Percentiles rank a stretch among this genome's conserved stretches.
These are phyloP conservation scores for Drosophila differens DNA, from an alignment of 2,888 invertebrate species.

Conservation along the genomic window DNA sequence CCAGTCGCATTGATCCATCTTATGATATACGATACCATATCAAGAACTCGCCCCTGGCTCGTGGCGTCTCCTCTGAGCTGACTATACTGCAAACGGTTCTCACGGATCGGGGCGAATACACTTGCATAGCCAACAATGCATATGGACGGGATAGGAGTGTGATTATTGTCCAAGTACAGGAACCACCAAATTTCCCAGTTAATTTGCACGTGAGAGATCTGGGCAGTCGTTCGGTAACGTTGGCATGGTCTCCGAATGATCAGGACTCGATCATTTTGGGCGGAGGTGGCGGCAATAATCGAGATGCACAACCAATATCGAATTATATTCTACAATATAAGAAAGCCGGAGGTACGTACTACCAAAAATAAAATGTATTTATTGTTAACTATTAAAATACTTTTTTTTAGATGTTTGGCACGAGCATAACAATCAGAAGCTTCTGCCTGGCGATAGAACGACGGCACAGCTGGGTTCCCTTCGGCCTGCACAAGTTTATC, in stretches of 20 bases:
- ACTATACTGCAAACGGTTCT: conserved; percentile 86
- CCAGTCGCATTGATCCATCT: conserved; percentile 86
- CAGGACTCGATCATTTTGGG: conserved; percentile 82
- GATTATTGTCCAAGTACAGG: conserved; percentile 86
- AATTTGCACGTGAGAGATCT: conserved; percentile 87
- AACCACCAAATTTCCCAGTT: conserved; percentile 88
- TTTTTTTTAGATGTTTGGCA: conserved; percentile 86
- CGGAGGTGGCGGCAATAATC: conserved; percentile 71
- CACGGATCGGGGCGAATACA: conserved; percentile 87
- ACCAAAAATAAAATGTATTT: background rate
- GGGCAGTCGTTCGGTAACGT: conserved; percentile 87
- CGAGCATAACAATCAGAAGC: conserved; percentile 87
- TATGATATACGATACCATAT: conserved; percentile 86
- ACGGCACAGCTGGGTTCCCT: conserved; percentile 86
- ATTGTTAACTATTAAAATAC: too few relatives aligned
- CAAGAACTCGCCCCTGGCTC: conserved; percentile 84
- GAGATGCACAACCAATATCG: conserved; percentile 86
- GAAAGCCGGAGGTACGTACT: conserved; percentile 86
- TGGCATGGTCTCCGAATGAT: conserved; percentile 87
- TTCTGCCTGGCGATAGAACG: conserved; percentile 86
- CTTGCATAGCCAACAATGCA: conserved; percentile 88
- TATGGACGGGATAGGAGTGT: conserved; percentile 87
- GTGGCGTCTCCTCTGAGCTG: conserved; percentile 87
- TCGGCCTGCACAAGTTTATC: conserved; percentile 87
- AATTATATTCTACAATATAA: conserved; percentile 88